phyloP scores from a whole-genome alignment of 2,797 vertebrate genomes.

The Tragelaphus eurycerus region DNA sequence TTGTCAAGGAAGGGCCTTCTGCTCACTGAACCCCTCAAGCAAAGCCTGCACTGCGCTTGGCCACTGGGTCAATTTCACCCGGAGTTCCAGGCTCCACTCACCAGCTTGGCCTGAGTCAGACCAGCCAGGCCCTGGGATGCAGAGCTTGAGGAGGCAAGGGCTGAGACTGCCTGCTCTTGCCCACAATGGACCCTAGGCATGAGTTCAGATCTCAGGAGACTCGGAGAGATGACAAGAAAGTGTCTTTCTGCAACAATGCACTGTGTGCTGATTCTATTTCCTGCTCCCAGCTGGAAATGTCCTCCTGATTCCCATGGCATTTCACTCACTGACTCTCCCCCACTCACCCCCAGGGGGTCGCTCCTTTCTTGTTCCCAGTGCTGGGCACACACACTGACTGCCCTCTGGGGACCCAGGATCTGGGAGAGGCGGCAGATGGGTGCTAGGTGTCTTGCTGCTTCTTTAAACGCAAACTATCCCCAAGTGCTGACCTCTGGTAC shows the following conservation, averaged over 20 bases:
- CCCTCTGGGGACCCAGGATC: not conserved
- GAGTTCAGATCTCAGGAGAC: not conserved
- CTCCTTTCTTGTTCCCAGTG: not conserved
- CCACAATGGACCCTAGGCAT: rapidly evolving
- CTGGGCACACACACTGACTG: too few relatives aligned
- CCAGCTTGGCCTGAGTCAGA: not conserved
- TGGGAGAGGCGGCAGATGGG: rapidly evolving
- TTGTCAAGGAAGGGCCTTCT: not conserved
- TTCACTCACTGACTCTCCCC: not conserved
- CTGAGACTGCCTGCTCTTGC: not conserved
- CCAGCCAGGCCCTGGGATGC: not conserved
- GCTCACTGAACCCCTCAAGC: not conserved
- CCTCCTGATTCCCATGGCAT: not conserved
- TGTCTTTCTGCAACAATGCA: not conserved
- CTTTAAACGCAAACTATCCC: not conserved
- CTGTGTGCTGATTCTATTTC: not conserved
- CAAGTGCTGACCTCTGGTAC: not conserved
- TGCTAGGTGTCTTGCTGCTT: not conserved
- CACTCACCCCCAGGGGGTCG: rapidly evolving
- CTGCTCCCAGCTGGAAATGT: not conserved
- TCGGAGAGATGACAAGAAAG: not conserved
- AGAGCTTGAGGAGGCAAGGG: not conserved
- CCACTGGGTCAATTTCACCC: not conserved
- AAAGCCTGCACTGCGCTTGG: too few relatives aligned
- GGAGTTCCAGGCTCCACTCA: not conserved